phyloP scores from a whole-genome alignment of 2,888 invertebrate species.

The Crossocerus cetratus region DNA sequence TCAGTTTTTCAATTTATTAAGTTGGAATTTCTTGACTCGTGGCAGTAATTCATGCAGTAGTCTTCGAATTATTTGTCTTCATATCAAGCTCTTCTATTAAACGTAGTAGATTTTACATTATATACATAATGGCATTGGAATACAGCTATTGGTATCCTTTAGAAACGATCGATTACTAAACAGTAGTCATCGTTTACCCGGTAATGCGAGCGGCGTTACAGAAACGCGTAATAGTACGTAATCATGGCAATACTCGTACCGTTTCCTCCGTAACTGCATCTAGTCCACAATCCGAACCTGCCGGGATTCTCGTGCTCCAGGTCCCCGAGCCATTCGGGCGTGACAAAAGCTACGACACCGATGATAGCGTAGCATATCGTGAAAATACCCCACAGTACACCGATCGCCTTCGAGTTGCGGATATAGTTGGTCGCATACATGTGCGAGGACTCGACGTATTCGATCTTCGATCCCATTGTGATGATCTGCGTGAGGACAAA shows the following conservation, averaged over 20 bases:
- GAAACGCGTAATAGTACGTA: no score
- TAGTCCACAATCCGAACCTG: constrained; percentile 94
- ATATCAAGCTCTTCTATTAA: no score
- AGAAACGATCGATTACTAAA: no score
- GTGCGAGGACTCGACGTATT: constrained; percentile 94
- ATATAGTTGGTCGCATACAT: constrained; percentile 94
- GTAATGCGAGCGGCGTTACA: no score
- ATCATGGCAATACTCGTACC: constrained; percentile 53
- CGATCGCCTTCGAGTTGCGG: constrained; percentile 95
- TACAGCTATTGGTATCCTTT: no score
- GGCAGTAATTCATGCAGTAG: no score
- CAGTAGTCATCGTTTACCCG: no score
- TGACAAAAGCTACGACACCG: constrained; percentile 95
- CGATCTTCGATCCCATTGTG: constrained; percentile 93
- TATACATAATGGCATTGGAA: no score
- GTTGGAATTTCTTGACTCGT: no score
- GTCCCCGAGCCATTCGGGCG: constrained; percentile 95
- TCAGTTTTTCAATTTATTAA: no score
- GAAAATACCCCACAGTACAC: constrained; percentile 98
- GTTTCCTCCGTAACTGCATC: constrained; percentile 82
- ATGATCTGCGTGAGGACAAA: neutral
- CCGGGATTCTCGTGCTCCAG: constrained; percentile 91
- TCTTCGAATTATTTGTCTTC: no score
- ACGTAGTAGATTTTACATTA: no score
- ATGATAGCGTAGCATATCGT: constrained; percentile 98